phyloP scores from a whole-genome alignment of 2,113 vertebrate species.

The Misgurnus mizolepis region DNA sequence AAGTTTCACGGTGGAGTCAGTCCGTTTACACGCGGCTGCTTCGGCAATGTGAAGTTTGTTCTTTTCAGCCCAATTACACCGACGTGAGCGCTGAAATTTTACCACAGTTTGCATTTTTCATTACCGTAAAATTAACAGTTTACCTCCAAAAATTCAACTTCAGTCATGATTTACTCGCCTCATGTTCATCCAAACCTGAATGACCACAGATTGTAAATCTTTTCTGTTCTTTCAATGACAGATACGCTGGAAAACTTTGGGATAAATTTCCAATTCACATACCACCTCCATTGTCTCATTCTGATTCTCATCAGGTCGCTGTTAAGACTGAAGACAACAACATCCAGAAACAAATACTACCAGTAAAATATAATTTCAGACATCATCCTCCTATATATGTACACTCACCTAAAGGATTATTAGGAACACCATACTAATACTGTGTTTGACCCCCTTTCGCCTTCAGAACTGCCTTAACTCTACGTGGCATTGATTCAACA shows the following conservation, averaged over 20 bases:
- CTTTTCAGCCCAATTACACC: conserved; percentile 84
- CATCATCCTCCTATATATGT: background rate
- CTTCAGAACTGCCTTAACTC: too few species aligned
- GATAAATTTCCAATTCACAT: conserved; percentile 74
- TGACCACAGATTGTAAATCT: background rate
- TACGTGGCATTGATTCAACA: too few species aligned
- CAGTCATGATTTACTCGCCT: too few species aligned
- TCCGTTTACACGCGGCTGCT: conserved; percentile 86
- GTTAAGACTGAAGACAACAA: conserved; percentile 88
- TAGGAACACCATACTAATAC: too few species aligned
- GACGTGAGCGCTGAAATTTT: conserved; percentile 70
- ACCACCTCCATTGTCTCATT: conserved; percentile 89
- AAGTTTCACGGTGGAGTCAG: conserved; percentile 87
- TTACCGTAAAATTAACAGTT: background rate
- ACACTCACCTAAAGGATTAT: too few species aligned
- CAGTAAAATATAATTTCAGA: conserved; percentile 77
- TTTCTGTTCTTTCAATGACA: conserved; percentile 56
- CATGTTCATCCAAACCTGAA: too few species aligned
- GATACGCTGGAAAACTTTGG: conserved; percentile 81
- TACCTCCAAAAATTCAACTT: too few species aligned
- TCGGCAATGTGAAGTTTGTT: conserved; percentile 81
- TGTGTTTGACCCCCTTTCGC: too few species aligned
- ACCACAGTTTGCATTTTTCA: too few species aligned
- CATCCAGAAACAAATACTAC: conserved; percentile 77
- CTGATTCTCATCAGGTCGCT: conserved; percentile 81